A percentile compares a stretch with the other conserved stretches of the same genome.
Conservation (phyloP, 2,113 vertebrate genomes). For the Aspiorhynchus laticeps region DNA sequence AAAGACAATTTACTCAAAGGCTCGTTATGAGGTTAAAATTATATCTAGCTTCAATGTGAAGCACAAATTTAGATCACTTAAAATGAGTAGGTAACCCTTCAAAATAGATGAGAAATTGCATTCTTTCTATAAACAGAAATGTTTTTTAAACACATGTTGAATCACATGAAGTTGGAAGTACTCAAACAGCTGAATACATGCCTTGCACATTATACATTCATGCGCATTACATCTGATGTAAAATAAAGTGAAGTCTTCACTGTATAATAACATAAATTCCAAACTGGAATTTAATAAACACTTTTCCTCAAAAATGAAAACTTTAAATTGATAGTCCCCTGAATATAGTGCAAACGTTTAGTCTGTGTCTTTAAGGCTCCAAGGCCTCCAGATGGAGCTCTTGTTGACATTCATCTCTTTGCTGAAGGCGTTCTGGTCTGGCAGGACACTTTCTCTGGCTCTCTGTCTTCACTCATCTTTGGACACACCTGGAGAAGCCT, state of each 20-base stretch:
- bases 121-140: constrained; percentile 33
- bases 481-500: constrained; percentile 54
- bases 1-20: too few species aligned
- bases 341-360: not conserved
- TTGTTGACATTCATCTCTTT: constrained; percentile 62
- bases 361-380: constrained; percentile 40
- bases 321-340: not conserved
- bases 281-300: not conserved
- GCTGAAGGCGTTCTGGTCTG: constrained; percentile 50
- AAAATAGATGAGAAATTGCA: too few species aligned
- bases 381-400: constrained; percentile 62
- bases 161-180: not conserved
- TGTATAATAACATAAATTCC: not conserved
- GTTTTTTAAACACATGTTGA: not conserved
- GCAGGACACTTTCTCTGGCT: constrained; percentile 4
- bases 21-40: too few species aligned
- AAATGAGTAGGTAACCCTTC: too few species aligned
- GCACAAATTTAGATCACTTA: too few species aligned
- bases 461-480: constrained; percentile 27
- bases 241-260: not conserved
- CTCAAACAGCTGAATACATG: not conserved
- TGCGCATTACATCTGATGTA: not conserved
- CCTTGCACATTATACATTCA: not conserved
- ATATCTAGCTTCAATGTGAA: too few species aligned
- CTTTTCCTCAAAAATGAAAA: not conserved